These are phyloP conservation scores for Battus philenor DNA, from an alignment of 1,140 invertebrate genomes.

Conservation along the genomic window DNA sequence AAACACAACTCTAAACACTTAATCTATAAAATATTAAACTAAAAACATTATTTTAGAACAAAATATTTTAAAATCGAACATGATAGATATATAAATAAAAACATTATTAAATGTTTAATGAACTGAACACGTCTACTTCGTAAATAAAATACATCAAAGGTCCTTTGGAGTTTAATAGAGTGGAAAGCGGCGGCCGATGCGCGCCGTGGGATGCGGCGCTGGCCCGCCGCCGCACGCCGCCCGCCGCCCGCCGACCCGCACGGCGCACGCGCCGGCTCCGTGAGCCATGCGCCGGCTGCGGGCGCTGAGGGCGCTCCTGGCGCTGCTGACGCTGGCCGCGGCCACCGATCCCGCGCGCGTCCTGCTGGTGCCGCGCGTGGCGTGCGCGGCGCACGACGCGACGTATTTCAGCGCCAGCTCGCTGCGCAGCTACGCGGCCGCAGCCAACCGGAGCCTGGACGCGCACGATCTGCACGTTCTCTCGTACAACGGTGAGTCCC, in stretches of 20 bases:
- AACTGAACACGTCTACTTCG: too few species aligned
- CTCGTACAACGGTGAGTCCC: too few species aligned
- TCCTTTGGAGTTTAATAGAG: too few species aligned
- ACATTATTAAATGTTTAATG: too few species aligned
- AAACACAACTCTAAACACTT: too few species aligned
- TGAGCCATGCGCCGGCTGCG: slow-evolving; percentile 34
- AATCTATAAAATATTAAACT: too few species aligned
- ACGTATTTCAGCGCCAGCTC: slow-evolving; percentile 18
- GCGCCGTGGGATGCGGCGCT: slow-evolving; percentile 9
- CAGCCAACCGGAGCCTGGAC: slow-evolving; percentile 6
- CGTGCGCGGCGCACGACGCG: slow-evolving; percentile 19
- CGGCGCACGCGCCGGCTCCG: slow-evolving; percentile 26
- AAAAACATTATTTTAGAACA: too few species aligned
- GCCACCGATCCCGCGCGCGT: slow-evolving; percentile 17
- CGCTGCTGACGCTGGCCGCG: slow-evolving; percentile 14
- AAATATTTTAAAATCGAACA: too few species aligned
- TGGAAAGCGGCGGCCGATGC: slow-evolving; percentile 12
- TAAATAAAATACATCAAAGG: too few species aligned
- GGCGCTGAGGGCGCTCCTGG: too few species aligned
- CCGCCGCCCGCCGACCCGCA: slow-evolving; percentile 21
- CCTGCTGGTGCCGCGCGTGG: slow-evolving; percentile 33
- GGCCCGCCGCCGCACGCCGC: slow-evolving; percentile 18
- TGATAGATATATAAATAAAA: too few species aligned
- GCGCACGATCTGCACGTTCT: too few species aligned
- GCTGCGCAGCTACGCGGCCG: slow-evolving; percentile 16